Conservation (phyloP, 2,888 invertebrate species). For the Trissoscelio sp. region DNA sequence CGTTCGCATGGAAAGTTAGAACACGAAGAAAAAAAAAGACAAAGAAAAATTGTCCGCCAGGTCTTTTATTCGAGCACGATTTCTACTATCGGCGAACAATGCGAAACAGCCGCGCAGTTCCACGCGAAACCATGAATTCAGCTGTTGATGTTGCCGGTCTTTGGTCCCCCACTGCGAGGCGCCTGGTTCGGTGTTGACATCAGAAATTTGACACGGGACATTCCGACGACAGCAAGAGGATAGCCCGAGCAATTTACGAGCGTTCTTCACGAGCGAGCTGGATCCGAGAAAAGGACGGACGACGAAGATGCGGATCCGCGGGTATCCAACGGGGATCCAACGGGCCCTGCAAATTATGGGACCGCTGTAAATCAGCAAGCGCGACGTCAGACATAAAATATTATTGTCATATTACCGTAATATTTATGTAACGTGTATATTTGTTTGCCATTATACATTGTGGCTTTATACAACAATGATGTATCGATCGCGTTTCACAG, state of each 20-base stretch:
- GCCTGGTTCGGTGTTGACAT: slow-evolving; percentile 71
- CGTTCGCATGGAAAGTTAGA: slow-evolving; percentile 22
- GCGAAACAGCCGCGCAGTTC: slow-evolving; percentile 58
- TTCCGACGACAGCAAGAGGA: slow-evolving; percentile 70
- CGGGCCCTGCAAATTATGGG: slow-evolving; percentile 53
- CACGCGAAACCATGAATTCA: slow-evolving; percentile 74
- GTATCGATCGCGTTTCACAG: slow-evolving; percentile 27
- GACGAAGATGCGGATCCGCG: slow-evolving; percentile 53
- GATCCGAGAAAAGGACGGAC: slow-evolving; percentile 26
- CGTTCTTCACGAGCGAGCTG: slow-evolving; percentile 28
- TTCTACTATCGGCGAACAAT: slow-evolving; percentile 63
- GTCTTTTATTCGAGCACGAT: slow-evolving; percentile 39
- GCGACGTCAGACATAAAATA: slow-evolving; percentile 55
- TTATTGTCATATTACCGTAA: slow-evolving; percentile 60
- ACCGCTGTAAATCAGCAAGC: slow-evolving; percentile 62
- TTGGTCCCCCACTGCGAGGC: slow-evolving; percentile 71
- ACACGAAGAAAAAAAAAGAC: too few relatives aligned
- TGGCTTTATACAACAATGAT: slow-evolving; percentile 38
- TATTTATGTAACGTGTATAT: slow-evolving; percentile 61
- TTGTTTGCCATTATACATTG: slow-evolving; percentile 51
- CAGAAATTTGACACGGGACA: slow-evolving; percentile 73
- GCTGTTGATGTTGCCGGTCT: slow-evolving; percentile 56
- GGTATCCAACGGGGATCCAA: slow-evolving; percentile 43
- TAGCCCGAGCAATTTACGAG: slow-evolving; percentile 67
- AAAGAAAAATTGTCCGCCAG: too few relatives aligned